Percentiles rank a stretch among this genome's conserved stretches.
These are phyloP conservation scores for Archaeoteleia sp. DNA, from an alignment of 2,888 invertebrate genomes.

Conservation along the genomic window DNA sequence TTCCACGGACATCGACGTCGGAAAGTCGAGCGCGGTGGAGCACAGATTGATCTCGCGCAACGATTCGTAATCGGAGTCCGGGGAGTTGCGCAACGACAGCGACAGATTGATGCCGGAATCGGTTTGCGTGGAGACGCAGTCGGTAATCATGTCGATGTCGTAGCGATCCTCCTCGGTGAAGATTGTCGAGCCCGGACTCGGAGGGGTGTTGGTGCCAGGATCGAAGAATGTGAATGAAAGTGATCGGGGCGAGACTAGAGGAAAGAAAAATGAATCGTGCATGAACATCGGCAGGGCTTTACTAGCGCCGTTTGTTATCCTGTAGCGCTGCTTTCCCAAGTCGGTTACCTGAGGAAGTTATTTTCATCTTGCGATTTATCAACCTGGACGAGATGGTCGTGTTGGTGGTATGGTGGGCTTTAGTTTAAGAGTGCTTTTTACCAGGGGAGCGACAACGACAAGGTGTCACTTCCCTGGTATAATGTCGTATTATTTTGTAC, in stretches of 20 bases:
- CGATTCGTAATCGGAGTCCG: background rate
- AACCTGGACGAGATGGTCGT: too few species aligned
- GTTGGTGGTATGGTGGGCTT: slow-evolving; percentile 16
- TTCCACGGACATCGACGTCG: slow-evolving; percentile 26
- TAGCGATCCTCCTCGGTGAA: slow-evolving; percentile 1
- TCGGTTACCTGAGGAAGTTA: slow-evolving; percentile 67
- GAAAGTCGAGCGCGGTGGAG: slow-evolving; percentile 14
- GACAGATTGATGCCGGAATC: slow-evolving; percentile 33
- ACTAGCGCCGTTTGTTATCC: slow-evolving; percentile 59
- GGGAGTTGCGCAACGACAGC: background rate
- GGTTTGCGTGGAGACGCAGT: slow-evolving; percentile 8
- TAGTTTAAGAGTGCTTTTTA: too few species aligned
- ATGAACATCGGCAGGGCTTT: slow-evolving; percentile 55
- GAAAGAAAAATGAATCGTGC: slow-evolving; percentile 51
- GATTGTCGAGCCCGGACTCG: slow-evolving; percentile 23
- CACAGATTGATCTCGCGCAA: slow-evolving; percentile 3
- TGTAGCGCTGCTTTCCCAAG: slow-evolving; percentile 61
- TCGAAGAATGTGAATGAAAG: slow-evolving; percentile 63
- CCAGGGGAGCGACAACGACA: too few species aligned
- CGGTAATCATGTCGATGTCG: background rate
- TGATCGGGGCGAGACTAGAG: slow-evolving; percentile 46
- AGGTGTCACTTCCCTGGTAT: too few species aligned
- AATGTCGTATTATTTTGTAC: too few species aligned
- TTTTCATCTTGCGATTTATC: too few species aligned
- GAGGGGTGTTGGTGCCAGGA: slow-evolving; percentile 60